Evolutionary conservation across 2,888 invertebrate genomes (phyloP).

Genomic region (Drosophila kokeensis): DNA sequence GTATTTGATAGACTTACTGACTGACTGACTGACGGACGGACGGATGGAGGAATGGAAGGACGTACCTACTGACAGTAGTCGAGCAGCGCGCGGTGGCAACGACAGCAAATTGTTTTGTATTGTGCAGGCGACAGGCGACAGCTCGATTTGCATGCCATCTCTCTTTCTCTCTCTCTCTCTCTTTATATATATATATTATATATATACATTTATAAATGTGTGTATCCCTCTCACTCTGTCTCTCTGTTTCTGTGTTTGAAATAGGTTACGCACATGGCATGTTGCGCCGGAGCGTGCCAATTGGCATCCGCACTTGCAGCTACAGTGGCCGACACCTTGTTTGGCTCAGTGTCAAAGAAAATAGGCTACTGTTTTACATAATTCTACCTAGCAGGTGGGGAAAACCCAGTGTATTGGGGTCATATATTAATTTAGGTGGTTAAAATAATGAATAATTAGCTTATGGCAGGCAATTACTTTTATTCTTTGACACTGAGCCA

Average conservation of each 20-base stretch:
- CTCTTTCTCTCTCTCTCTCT: slow-evolving; percentile 16
- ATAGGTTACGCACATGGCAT: slow-evolving; percentile 76
- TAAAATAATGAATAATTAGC: too few relatives aligned
- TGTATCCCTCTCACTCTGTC: slow-evolving; percentile 9
- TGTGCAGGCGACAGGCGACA: slow-evolving; percentile 69
- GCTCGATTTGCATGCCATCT: slow-evolving; percentile 73
- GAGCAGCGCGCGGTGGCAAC: slow-evolving; percentile 36
- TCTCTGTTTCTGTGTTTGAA: slow-evolving; percentile 42
- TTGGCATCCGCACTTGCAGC: slow-evolving; percentile 48
- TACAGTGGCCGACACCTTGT: too few relatives aligned
- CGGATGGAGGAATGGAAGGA: slow-evolving; percentile 44
- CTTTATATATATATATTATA: slow-evolving; percentile 6
- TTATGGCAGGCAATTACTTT: too few relatives aligned
- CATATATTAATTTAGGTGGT: too few relatives aligned
- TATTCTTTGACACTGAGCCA: too few relatives aligned
- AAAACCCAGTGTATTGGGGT: too few relatives aligned
- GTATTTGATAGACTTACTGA: slow-evolving; percentile 57
- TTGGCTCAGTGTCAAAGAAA: too few relatives aligned
- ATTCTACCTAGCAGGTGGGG: too few relatives aligned
- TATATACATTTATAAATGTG: neutral
- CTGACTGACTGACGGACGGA: slow-evolving; percentile 39
- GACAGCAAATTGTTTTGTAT: slow-evolving; percentile 77
- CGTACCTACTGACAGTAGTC: slow-evolving; percentile 40
- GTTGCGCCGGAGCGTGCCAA: slow-evolving; percentile 65
- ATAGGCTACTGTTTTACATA: too few relatives aligned